Evolutionary conservation across 2,113 vertebrate species (phyloP).

Genomic region (Merops nubicus): DNA sequence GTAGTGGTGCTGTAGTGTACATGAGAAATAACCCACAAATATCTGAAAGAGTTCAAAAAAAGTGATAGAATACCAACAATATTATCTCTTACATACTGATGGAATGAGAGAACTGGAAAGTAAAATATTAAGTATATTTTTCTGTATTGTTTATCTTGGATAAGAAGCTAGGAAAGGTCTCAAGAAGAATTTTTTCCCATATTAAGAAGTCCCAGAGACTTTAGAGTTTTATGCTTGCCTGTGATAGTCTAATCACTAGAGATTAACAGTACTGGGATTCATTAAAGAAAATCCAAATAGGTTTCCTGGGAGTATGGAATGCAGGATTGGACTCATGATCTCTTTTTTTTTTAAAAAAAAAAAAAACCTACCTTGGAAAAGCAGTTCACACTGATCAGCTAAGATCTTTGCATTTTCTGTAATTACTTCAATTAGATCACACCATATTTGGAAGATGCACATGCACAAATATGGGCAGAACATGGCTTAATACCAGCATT

Average conservation of each 20-base stretch:
- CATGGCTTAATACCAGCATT: neutral
- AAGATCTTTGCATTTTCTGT: neutral
- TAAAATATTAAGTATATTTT: constrained; percentile 29
- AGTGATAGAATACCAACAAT: neutral
- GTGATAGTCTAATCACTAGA: neutral
- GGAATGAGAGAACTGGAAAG: neutral
- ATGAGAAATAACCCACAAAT: neutral
- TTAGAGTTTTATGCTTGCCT: neutral
- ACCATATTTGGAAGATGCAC: neutral
- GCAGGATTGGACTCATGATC: neutral
- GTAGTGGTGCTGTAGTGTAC: neutral
- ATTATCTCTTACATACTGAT: constrained; percentile 19
- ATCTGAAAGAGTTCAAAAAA: neutral
- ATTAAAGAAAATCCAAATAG: neutral
- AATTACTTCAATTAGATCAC: neutral
- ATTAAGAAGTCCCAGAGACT: neutral
- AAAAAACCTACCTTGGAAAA: neutral
- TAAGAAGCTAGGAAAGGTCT: constrained; percentile 4
- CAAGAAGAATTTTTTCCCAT: constrained; percentile 18
- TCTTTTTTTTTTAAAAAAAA: neutral
- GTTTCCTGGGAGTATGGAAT: neutral
- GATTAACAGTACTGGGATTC: neutral
- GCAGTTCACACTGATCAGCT: neutral
- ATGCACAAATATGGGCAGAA: neutral
- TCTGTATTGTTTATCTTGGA: constrained; percentile 29